Percentiles rank a stretch among this genome's conserved stretches.
These are phyloP conservation scores for Hanleya hanleyi DNA, from an alignment of 2,888 invertebrate genomes.

Conservation along the genomic window DNA sequence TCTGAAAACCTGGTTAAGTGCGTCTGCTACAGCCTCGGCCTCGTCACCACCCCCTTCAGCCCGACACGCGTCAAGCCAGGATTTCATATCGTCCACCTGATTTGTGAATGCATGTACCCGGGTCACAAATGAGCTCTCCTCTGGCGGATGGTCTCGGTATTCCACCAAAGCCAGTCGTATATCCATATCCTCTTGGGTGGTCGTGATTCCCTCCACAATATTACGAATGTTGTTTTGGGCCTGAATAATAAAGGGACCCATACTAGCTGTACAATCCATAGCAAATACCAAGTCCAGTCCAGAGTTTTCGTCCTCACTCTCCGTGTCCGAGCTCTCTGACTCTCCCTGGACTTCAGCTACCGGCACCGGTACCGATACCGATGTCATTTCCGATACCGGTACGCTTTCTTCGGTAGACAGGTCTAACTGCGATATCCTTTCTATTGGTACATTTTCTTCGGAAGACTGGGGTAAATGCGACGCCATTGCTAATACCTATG, in stretches of 20 bases:
- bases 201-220: conserved; percentile 65
- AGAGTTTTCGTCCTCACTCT: conserved; percentile 16
- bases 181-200: conserved; percentile 61
- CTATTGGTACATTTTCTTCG: no score
- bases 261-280: conserved; percentile 69
- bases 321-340: no score
- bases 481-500: no score
- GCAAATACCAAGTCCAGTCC: conserved; percentile 66
- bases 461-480: no score
- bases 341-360: no score
- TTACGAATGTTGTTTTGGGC: conserved; percentile 59
- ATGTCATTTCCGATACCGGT: no score
- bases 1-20: conserved; percentile 48
- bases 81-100: conserved; percentile 59
- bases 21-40: conserved; percentile 68
- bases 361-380: no score
- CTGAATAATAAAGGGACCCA: conserved; percentile 62
- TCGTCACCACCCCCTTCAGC: conserved; percentile 65
- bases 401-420: no score
- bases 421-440: no score
- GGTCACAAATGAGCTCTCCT: conserved; percentile 62
- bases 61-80: conserved; percentile 52
- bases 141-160: conserved; percentile 68
- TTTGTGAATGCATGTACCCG: conserved; percentile 63
- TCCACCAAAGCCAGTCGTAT: conserved; percentile 65